A percentile compares a stretch with the other conserved stretches of the same genome.
Conservation (phyloP, 2,113 vertebrate genomes). For the Hirundichthys speculiger region DNA sequence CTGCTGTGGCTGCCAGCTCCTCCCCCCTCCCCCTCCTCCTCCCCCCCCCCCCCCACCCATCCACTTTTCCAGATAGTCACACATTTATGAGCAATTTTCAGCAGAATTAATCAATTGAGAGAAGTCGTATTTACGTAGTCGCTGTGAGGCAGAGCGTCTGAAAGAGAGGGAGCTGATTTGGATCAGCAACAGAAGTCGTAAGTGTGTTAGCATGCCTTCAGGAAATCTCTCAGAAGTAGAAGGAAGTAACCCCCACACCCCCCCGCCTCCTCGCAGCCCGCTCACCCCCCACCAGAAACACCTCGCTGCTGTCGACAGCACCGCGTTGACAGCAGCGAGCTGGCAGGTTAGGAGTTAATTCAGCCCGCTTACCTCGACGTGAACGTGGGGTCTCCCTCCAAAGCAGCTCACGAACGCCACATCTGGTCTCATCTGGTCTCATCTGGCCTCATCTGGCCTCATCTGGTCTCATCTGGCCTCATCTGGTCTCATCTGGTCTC, state of each 20-base stretch:
- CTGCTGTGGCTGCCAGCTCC: constrained; percentile 18
- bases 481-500: too few relatives aligned
- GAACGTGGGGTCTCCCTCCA: constrained; percentile 53
- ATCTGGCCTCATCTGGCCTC: too few relatives aligned
- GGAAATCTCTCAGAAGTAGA: constrained; percentile 74
- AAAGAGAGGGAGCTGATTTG: constrained; percentile 60
- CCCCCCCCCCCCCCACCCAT: background rate
- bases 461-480: too few relatives aligned
- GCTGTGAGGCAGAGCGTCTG: constrained; percentile 58
- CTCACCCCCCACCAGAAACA: constrained; percentile 21
- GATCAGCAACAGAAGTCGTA: constrained; percentile 71
- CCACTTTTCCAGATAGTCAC: constrained; percentile 66
- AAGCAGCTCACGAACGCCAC: constrained; percentile 46
- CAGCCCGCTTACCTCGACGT: constrained; percentile 67
- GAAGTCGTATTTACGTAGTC: constrained; percentile 20
- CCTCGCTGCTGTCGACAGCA: too few relatives aligned
- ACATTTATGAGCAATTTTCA: constrained; percentile 70
- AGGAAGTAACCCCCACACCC: constrained; percentile 42
- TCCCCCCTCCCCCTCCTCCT: background rate
- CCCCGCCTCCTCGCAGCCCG: background rate
- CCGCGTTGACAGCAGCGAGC: constrained; percentile 50
- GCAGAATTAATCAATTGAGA: constrained; percentile 70
- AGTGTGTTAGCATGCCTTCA: constrained; percentile 68
- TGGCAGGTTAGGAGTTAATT: constrained; percentile 72
- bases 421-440: too few relatives aligned